These are phyloP conservation scores for Dipodomys spectabilis DNA, from an alignment of 2,113 vertebrate genomes.

Conservation along the genomic window DNA sequence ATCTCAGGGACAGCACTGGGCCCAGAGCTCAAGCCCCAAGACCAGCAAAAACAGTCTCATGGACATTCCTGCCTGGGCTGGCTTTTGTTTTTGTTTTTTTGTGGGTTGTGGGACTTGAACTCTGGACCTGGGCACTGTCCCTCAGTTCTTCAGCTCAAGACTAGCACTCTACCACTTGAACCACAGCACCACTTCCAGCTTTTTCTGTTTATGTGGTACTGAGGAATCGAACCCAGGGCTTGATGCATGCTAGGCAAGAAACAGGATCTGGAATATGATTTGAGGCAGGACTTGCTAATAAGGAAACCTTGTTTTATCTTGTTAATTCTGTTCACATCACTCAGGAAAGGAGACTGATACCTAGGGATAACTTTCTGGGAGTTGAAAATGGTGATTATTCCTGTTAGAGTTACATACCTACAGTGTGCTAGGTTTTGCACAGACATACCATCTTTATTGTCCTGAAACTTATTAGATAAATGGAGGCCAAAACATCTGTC, in stretches of 20 bases:
- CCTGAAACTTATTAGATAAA: not conserved
- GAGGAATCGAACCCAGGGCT: too few relatives aligned
- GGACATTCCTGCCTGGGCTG: too few relatives aligned
- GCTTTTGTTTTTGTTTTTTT: too few relatives aligned
- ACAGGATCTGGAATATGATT: slow-evolving; percentile 1
- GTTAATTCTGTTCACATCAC: not conserved
- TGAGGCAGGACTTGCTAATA: not conserved
- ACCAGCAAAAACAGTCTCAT: too few relatives aligned
- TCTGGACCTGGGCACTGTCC: too few relatives aligned
- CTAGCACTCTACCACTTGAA: too few relatives aligned
- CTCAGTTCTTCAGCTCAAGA: too few relatives aligned
- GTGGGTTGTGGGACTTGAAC: too few relatives aligned
- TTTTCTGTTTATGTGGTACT: too few relatives aligned
- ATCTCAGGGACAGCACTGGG: too few relatives aligned
- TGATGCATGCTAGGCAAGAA: not conserved
- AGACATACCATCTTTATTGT: not conserved
- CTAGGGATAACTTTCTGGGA: slow-evolving; percentile 19
- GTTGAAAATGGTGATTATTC: slow-evolving; percentile 17
- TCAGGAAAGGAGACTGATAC: not conserved
- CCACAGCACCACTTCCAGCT: too few relatives aligned
- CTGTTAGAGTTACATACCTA: slow-evolving; percentile 1
- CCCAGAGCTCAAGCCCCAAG: not conserved
- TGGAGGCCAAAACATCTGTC: not conserved
- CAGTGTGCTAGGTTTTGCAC: slow-evolving; percentile 1
- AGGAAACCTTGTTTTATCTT: not conserved